phyloP scores from a whole-genome alignment of 2,888 invertebrate genomes.

The Drosophila limbata region DNA sequence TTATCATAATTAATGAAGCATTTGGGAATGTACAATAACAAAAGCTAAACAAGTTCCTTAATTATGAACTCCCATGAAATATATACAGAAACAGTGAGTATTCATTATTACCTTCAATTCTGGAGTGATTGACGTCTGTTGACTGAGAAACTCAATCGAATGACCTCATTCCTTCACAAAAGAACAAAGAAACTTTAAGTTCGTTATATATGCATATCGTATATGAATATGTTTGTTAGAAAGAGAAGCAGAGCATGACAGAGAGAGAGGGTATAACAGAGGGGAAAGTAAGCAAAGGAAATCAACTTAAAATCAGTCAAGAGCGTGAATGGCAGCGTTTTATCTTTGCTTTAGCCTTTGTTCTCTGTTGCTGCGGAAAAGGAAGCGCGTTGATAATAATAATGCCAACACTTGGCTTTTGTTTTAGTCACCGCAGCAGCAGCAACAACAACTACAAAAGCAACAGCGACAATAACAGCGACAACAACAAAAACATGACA shows the following conservation, averaged over 20 bases:
- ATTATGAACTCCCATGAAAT: slow-evolving; percentile 1
- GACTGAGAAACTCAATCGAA: slow-evolving; percentile 32
- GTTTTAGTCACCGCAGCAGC: slow-evolving; percentile 58
- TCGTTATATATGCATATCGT: slow-evolving; percentile 25
- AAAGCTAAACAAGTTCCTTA: slow-evolving; percentile 10
- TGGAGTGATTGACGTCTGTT: slow-evolving; percentile 43
- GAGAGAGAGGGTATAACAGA: not conserved
- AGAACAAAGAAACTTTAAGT: slow-evolving; percentile 50
- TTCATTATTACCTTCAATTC: slow-evolving; percentile 20
- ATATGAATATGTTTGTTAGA: not conserved
- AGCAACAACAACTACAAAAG: slow-evolving; percentile 37
- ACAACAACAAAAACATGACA: slow-evolving; percentile 71
- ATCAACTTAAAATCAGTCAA: slow-evolving; percentile 78
- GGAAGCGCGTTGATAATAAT: slow-evolving; percentile 77
- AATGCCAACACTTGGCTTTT: slow-evolving; percentile 80
- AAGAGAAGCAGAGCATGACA: not conserved
- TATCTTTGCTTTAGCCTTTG: slow-evolving; percentile 66
- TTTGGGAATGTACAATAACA: not conserved
- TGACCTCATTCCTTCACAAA: slow-evolving; percentile 27
- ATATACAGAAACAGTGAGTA: not conserved
- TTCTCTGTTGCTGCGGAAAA: slow-evolving; percentile 66
- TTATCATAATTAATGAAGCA: slow-evolving; percentile 3
- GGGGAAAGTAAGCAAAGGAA: slow-evolving; percentile 57
- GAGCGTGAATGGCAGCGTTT: slow-evolving; percentile 73
- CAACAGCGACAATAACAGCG: slow-evolving; percentile 46